Evolutionary conservation across 53 echinoderm and acorn worm species (phyloP), one percentile per base, ranked within the genome.

Genomic region (Holothuria scabra): DNA sequence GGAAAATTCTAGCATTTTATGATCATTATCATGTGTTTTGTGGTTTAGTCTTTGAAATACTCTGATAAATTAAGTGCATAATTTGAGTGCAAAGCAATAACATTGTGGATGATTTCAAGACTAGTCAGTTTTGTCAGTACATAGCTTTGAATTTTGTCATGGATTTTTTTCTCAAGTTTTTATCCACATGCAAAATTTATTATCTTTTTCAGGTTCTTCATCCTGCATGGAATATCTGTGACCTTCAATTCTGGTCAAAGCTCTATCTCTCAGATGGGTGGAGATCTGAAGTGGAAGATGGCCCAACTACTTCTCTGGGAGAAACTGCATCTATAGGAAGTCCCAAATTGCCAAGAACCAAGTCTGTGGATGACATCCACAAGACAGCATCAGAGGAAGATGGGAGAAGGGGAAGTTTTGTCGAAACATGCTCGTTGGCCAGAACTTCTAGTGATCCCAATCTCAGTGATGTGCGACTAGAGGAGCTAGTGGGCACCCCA

Each of bases 391-490:
- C 76, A 12, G 95, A 95, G 35, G 93, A 89, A 32, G 91, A 91
- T n/a, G 89, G 76, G n/a, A 75, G 85, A 24, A 63, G 91, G 34
- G 89, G 83, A 38, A 95, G 86, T 85, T 86, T 93, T 28, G 91
- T 85, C 30, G 95, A 95, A 33, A 87, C 85, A 0, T 49, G 70
- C 2, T 86, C 88, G 0, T 59, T 95, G 22, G 86, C 85, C 16
- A 75, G 95, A 44, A 91, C 91, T n/a, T 86, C 91, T 21, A 95
- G 95, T 59, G 95, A 95, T 85, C 95, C 95, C 49, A 95, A 91
- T 67, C 74, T 95, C 52, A 91, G 91, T 29, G 95, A 95, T 29
- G 62, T 90, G 37, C 88, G 91, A 76, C 82, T 93, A 46, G 95
- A 95, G 34, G 86, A 86, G 23, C 67, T 87, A 26, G 87, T 93